These are phyloP conservation scores for Furcifer pardalis DNA, from an alignment of 2,797 vertebrate genomes.

Conservation along the genomic window DNA sequence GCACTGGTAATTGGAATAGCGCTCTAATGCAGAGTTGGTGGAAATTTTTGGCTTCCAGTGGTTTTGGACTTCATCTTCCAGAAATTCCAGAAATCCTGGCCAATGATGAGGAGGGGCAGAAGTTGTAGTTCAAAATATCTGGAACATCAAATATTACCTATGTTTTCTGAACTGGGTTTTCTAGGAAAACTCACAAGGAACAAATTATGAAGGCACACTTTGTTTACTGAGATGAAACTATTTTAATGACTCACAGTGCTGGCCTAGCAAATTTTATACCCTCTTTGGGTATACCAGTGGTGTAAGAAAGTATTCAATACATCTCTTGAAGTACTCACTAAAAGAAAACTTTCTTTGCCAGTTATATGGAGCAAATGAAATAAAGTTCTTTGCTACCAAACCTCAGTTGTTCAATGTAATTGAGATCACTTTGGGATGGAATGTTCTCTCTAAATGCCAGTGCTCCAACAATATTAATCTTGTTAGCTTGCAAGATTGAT, in stretches of 20 bases:
- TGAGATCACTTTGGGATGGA: slow-evolving; percentile 67
- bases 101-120: too few species aligned
- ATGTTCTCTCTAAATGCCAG: slow-evolving; percentile 70
- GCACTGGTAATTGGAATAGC: too few species aligned
- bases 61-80: too few species aligned
- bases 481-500: slow-evolving; percentile 70
- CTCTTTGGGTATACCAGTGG: background rate
- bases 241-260: background rate
- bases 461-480: slow-evolving; percentile 69
- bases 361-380: slow-evolving; percentile 61
- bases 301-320: background rate
- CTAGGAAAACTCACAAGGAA: background rate
- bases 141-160: too few species aligned
- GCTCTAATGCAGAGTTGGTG: too few species aligned
- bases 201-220: background rate
- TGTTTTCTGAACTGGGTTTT: background rate
- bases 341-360: background rate
- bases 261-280: background rate
- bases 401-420: slow-evolving; percentile 66
- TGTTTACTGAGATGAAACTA: background rate
- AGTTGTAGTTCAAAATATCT: too few species aligned
- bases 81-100: too few species aligned
- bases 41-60: too few species aligned
- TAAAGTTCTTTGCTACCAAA: slow-evolving; percentile 54
- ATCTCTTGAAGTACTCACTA: slow-evolving; percentile 33